Conservation (phyloP, 2,113 vertebrate species). For the Tonatia bakeri region DNA sequence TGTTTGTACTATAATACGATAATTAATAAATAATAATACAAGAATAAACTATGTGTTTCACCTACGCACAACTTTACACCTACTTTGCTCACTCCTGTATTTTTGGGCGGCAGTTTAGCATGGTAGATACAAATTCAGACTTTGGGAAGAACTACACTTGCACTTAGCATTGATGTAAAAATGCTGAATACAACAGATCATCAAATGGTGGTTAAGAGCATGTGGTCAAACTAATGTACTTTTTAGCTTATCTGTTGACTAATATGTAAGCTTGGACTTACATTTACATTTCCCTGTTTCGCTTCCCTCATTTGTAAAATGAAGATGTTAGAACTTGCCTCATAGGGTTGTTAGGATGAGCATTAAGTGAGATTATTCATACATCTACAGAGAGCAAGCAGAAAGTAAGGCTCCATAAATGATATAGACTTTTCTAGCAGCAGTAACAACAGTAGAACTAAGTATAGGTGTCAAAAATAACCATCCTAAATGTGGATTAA, state of each 20-base stretch:
- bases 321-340: neutral
- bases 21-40: neutral
- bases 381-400: neutral
- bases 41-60: neutral
- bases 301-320: neutral
- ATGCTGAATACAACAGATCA: neutral
- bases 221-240: neutral
- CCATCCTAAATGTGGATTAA: neutral
- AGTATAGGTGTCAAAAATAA: slow-evolving; percentile 9
- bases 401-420: neutral
- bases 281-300: neutral
- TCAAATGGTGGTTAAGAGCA: neutral
- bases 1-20: neutral
- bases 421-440: neutral
- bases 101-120: neutral
- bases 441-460: neutral
- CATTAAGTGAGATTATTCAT: neutral
- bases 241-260: slow-evolving; percentile 4
- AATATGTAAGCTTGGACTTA: neutral
- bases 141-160: neutral
- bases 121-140: neutral
- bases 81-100: neutral
- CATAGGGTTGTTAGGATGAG: neutral
- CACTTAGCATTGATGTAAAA: slow-evolving; percentile 9
- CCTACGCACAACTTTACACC: neutral